Conservation (phyloP, 2,113 vertebrate species). For the Pao palembangensis region DNA sequence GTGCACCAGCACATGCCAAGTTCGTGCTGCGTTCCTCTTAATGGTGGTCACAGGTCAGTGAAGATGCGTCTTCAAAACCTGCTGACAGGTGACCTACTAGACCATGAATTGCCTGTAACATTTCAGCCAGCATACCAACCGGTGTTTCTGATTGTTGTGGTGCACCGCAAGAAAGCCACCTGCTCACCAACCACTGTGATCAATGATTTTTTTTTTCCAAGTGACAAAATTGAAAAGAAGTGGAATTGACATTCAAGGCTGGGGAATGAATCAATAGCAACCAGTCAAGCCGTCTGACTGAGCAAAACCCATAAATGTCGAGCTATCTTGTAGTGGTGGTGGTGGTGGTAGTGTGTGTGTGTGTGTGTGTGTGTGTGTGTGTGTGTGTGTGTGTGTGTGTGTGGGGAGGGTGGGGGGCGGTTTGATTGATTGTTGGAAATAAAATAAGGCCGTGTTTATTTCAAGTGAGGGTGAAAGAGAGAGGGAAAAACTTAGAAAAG, state of each 20-base stretch:
- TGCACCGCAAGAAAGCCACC: slow-evolving; percentile 76
- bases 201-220: slow-evolving; percentile 76
- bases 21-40: slow-evolving; percentile 32
- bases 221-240: slow-evolving; percentile 82
- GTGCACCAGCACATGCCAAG: background rate
- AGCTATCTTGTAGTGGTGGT: slow-evolving; percentile 77
- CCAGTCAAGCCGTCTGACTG: slow-evolving; percentile 77
- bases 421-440: slow-evolving; percentile 81
- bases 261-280: slow-evolving; percentile 84
- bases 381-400: no score
- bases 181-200: slow-evolving; percentile 82
- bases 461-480: no score
- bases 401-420: slow-evolving; percentile 51
- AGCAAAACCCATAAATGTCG: slow-evolving; percentile 87
- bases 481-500: no score
- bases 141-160: slow-evolving; percentile 75
- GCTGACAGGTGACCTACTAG: slow-evolving; percentile 69
- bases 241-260: slow-evolving; percentile 90
- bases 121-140: slow-evolving; percentile 67
- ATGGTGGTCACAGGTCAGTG: slow-evolving; percentile 66
- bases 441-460: background rate
- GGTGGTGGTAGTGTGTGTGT: no score
- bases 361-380: no score
- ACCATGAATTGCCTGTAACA: slow-evolving; percentile 64
- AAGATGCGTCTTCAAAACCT: slow-evolving; percentile 59